A percentile compares a stretch with the other conserved stretches of the same genome.
phyloP scores from a whole-genome alignment of 2,113 vertebrate species.

The Leptobrachium leishanense region DNA sequence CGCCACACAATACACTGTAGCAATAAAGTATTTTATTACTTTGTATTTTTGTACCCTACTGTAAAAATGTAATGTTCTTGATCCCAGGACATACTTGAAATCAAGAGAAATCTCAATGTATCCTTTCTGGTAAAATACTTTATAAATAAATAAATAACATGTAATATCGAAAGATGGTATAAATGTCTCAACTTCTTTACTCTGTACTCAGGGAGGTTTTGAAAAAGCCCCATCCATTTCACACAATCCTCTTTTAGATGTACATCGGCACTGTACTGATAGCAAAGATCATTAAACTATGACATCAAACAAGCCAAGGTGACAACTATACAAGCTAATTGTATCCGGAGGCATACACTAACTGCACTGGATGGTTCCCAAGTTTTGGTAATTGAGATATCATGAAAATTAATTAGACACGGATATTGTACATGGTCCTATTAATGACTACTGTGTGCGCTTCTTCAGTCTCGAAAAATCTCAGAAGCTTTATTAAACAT shows the following conservation, averaged over 20 bases:
- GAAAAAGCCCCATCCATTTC: not conserved
- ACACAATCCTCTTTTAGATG: not conserved
- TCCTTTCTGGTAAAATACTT: too few relatives aligned
- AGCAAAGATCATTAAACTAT: not conserved
- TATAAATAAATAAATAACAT: too few relatives aligned
- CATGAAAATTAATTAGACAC: conserved; percentile 30
- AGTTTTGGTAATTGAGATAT: conserved; percentile 22
- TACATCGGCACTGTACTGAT: not conserved
- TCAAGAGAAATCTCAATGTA: too few relatives aligned
- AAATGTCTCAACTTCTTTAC: too few relatives aligned
- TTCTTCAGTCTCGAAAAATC: conserved; percentile 1
- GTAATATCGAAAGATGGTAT: too few relatives aligned
- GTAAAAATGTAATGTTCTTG: too few relatives aligned
- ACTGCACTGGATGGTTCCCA: not conserved
- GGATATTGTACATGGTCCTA: conserved; percentile 10
- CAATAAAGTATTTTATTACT: too few relatives aligned
- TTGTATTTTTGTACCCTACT: too few relatives aligned
- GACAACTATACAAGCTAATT: not conserved
- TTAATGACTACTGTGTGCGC: conserved; percentile 5
- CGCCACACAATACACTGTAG: too few relatives aligned
- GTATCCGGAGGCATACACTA: not conserved
- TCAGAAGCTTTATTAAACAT: conserved; percentile 32
- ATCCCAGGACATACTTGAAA: too few relatives aligned
- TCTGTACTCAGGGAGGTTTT: too few relatives aligned
- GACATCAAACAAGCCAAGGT: not conserved